Conservation (phyloP, 2,797 vertebrate genomes). For the Epinephelus coioides region DNA sequence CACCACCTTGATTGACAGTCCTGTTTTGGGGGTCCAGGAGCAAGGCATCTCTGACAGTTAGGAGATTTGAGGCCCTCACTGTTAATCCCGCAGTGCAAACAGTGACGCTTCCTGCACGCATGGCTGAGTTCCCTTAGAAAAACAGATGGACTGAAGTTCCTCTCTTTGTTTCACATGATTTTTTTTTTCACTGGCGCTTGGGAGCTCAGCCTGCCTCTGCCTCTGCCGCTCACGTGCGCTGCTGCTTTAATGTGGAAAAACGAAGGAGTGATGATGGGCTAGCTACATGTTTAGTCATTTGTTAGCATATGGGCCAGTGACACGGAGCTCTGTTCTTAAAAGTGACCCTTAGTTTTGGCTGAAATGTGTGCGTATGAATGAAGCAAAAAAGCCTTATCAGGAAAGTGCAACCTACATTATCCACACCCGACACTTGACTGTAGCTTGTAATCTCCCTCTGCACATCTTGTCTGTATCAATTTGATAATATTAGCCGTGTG, state of each 20-base stretch:
- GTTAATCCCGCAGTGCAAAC: constrained; percentile 78
- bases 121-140: constrained; percentile 76
- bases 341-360: neutral
- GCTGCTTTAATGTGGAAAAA: constrained; percentile 50
- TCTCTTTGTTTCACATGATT: constrained; percentile 77
- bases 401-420: constrained; percentile 24
- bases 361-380: neutral
- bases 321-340: constrained; percentile 5
- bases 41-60: constrained; percentile 65
- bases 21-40: constrained; percentile 50
- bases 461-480: constrained; percentile 50
- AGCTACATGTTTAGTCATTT: constrained; percentile 9
- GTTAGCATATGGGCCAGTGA: neutral
- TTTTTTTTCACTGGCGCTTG: constrained; percentile 40
- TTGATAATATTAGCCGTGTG: constrained; percentile 54
- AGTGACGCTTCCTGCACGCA: constrained; percentile 70
- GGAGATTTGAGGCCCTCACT: constrained; percentile 73
- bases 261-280: constrained; percentile 20
- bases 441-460: constrained; percentile 45
- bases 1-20: constrained; percentile 64
- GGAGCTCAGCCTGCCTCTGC: constrained; percentile 42
- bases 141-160: constrained; percentile 84
- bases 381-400: constrained; percentile 47
- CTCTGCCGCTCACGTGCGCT: constrained; percentile 27
- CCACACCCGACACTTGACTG: constrained; percentile 54